phyloP scores from a whole-genome alignment of 2,113 vertebrate species.

The human region DNA sequence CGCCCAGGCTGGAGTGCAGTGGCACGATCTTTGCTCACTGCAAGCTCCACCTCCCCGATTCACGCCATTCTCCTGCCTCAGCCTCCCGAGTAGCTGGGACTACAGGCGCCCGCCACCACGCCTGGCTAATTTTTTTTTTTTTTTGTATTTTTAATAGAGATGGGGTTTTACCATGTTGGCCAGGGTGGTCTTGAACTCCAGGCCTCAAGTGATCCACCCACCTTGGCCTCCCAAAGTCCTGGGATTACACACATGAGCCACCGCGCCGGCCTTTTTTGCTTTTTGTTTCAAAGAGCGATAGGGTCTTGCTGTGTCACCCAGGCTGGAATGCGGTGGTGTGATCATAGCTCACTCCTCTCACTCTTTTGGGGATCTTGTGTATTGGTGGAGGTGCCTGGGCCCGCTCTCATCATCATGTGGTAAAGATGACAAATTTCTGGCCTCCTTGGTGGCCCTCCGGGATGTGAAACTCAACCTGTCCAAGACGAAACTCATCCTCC shows the following conservation, averaged over 20 bases:
- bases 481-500: not conserved
- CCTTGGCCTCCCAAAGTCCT: not conserved
- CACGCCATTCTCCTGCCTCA: too few relatives aligned
- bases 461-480: not conserved
- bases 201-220: not conserved
- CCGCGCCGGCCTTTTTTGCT: not conserved
- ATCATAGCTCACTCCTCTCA: too few relatives aligned
- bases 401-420: too few relatives aligned
- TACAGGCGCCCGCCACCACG: too few relatives aligned
- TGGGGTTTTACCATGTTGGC: not conserved
- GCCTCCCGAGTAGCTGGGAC: too few relatives aligned
- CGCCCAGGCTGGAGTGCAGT: too few relatives aligned
- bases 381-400: not conserved
- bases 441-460: not conserved
- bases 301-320: not conserved
- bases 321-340: not conserved
- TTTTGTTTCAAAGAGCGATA: not conserved
- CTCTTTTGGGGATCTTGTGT: not conserved
- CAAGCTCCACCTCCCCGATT: too few relatives aligned
- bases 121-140: too few relatives aligned
- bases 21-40: too few relatives aligned
- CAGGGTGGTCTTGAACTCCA: not conserved
- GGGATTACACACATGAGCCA: not conserved
- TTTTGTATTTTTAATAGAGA: not conserved
- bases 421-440: not conserved